Conservation (phyloP, 30 jellyfish, hydroid and myxozoan species). For the Cassiopea andromeda region DNA sequence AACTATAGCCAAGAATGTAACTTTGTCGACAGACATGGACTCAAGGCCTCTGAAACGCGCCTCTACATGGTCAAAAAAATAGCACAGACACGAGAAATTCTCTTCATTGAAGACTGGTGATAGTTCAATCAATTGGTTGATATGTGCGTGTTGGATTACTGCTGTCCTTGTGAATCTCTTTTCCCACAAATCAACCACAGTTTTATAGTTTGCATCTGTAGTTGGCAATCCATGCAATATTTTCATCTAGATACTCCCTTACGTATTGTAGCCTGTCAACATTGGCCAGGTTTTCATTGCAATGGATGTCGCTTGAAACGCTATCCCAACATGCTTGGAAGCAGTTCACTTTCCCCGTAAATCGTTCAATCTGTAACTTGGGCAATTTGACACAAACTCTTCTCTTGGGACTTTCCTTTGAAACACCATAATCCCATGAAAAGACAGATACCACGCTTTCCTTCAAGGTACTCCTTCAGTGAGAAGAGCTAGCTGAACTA, state of each 20-base stretch:
- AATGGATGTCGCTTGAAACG: constrained; percentile 36
- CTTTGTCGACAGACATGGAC: constrained; percentile 14
- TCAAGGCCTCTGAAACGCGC: constrained; percentile 11
- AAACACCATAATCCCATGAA: not conserved
- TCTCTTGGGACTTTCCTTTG: constrained; percentile 1
- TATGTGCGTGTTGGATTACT: not conserved
- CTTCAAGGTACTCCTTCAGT: not conserved
- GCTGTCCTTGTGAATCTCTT: not conserved
- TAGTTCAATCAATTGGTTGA: not conserved
- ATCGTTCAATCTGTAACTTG: constrained; percentile 23
- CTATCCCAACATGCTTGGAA: constrained; percentile 40
- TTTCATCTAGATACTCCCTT: constrained; percentile 32
- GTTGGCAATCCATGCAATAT: constrained; percentile 34
- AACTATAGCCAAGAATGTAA: constrained; percentile 5
- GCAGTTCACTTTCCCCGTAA: constrained; percentile 17
- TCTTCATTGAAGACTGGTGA: constrained; percentile 18
- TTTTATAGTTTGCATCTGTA: constrained; percentile 31
- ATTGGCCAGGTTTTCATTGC: constrained; percentile 41
- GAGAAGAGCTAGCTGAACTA: too few species aligned
- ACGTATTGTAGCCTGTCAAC: constrained; percentile 45
- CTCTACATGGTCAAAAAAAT: constrained; percentile 25
- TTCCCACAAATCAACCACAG: constrained; percentile 10
- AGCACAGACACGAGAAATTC: constrained; percentile 1
- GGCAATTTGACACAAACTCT: constrained; percentile 41
- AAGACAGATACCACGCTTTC: not conserved